These are phyloP conservation scores for Copsychus sechellarum DNA, from an alignment of 2,113 vertebrate genomes.

Conservation along the genomic window DNA sequence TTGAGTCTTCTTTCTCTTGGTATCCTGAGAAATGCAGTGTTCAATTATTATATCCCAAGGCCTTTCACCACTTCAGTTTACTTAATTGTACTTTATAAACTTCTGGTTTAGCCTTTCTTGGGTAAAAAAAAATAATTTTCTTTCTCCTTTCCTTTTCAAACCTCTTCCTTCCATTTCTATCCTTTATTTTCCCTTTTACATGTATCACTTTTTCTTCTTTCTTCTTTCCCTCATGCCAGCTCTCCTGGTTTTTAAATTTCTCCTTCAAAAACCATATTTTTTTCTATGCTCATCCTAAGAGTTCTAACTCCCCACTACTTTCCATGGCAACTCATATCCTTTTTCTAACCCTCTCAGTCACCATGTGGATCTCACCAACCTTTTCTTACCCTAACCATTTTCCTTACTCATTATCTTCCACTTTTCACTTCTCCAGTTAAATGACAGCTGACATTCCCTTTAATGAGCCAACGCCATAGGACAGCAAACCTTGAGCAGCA, in stretches of 20 bases:
- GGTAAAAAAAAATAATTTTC: not conserved
- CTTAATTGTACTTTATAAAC: not conserved
- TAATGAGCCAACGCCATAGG: not conserved
- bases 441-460: not conserved
- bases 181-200: not conserved
- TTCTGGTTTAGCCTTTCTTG: not conserved
- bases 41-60: not conserved
- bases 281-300: not conserved
- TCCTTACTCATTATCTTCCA: not conserved
- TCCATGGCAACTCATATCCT: not conserved
- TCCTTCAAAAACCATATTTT: not conserved
- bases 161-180: not conserved
- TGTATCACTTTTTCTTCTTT: not conserved
- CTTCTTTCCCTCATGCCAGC: not conserved
- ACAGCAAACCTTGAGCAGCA: not conserved
- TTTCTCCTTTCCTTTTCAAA: not conserved
- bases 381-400: not conserved
- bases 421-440: not conserved
- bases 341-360: not conserved
- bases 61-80: not conserved
- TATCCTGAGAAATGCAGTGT: not conserved
- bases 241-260: not conserved
- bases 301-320: not conserved
- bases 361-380: not conserved
- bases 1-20: not conserved